Base-by-base conservation (phyloP, 2,888 invertebrate genomes). In the Dendrolimus pini region DNA sequence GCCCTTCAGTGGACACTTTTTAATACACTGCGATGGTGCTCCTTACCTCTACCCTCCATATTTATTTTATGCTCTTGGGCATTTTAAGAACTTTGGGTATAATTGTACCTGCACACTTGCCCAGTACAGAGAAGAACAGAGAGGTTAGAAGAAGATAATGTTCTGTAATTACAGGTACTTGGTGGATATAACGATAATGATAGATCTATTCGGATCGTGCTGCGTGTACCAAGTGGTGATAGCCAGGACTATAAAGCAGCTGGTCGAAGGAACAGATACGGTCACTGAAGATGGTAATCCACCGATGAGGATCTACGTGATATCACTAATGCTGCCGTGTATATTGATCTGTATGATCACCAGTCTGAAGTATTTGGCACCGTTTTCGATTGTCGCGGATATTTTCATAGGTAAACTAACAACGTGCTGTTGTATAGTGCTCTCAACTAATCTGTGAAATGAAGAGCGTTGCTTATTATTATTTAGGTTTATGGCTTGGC, bases 381-480 rank as follows among this genome's bases (percentile, higher is more conserved):
- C 83, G 1, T 82, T 84, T 52, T 80, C 83, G 0, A 61, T 83
- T 1, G 67, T 78, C 0, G 78, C 76, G 2, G 75, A 82, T 58
- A 6, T 70, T 0, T 75, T 77, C 56, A 71, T 82, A 1, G n/a
- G 83, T 82, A 58, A 63, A 74, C 30, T 3, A 30, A 30, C 6
- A 30, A 30, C 30, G 6, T 30, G 30, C 6, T 30, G 6, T 30
- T 30, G 30, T 3, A 30, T 30, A 6, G 30, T 30, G 30, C 30
- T 30, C 30, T 6, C 3, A 30, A 30, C 30, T 3, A 30, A 30
- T 30, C 30, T 30, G 30, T 30, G 30, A 6, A 30, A 30, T 30
- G 30, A 30, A 30, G 30, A 30, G 30, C 30, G 30, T 30, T 3
- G 30, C 30, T 14, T 14, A 14, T 14, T 14, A 14, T 14, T 14